A percentile compares a stretch with the other conserved stretches of the same genome.
phyloP scores from a whole-genome alignment of 2,113 vertebrate genomes.

The Sigmodon hispidus region DNA sequence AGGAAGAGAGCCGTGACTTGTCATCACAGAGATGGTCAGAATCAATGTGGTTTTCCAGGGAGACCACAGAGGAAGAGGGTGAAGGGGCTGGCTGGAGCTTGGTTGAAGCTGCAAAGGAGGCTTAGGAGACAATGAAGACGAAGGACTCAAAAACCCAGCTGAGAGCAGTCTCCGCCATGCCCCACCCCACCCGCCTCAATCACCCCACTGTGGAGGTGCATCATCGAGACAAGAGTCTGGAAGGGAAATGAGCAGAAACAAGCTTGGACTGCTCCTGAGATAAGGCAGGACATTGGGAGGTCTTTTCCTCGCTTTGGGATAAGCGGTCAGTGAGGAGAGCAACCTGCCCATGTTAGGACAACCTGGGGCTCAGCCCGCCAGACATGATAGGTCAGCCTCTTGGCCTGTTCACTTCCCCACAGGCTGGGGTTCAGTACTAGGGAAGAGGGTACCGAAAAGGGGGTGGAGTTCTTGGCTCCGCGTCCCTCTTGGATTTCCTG shows the following conservation, averaged over 20 bases:
- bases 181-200: not conserved
- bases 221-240: slow-evolving; percentile 22
- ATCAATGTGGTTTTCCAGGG: not conserved
- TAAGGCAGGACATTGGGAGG: not conserved
- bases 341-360: not conserved
- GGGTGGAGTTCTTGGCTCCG: not conserved
- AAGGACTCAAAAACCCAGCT: not conserved
- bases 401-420: not conserved
- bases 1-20: not conserved
- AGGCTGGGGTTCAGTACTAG: not conserved
- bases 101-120: not conserved
- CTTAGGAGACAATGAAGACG: not conserved
- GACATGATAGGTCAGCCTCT: not conserved
- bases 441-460: not conserved
- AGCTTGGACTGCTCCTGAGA: not conserved
- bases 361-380: not conserved
- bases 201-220: not conserved
- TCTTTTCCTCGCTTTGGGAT: not conserved
- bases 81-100: not conserved
- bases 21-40: not conserved
- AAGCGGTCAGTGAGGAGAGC: not conserved
- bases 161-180: not conserved
- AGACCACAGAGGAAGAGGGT: not conserved
- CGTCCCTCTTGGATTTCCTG: not conserved
- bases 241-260: slow-evolving; percentile 7